A percentile compares a stretch with the other conserved stretches of the same genome.
These are phyloP conservation scores for Caenorhabditis briggsae DNA, from an alignment of 1,140 invertebrate species.

Conservation along the genomic window DNA sequence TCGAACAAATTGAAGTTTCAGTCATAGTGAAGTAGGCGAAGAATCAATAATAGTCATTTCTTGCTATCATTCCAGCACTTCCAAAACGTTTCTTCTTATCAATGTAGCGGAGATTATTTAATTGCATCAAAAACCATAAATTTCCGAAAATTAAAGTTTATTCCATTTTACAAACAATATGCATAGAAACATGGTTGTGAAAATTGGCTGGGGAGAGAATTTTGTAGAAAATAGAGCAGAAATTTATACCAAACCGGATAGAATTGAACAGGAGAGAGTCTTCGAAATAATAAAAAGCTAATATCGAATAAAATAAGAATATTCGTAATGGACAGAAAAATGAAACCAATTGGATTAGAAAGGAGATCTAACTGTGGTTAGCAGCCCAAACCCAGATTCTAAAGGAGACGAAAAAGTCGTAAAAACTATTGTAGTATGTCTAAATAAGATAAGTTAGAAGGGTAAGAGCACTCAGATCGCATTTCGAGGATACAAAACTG, in stretches of 20 bases:
- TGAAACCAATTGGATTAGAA: background rate
- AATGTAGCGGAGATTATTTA: background rate
- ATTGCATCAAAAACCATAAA: slow-evolving; percentile 35
- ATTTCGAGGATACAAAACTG: slow-evolving; percentile 17
- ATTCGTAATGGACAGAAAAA: background rate
- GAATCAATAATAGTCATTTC: background rate
- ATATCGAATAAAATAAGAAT: background rate
- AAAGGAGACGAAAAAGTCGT: background rate
- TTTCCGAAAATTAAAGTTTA: slow-evolving; percentile 38
- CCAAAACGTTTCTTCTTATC: background rate
- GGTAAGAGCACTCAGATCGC: slow-evolving; percentile 15
- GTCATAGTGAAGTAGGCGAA: background rate
- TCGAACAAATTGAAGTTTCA: slow-evolving; percentile 45
- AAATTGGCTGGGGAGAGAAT: background rate
- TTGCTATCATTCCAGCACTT: background rate
- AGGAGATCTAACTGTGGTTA: background rate
- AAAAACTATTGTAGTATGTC: too few relatives aligned
- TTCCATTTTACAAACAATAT: slow-evolving; percentile 23
- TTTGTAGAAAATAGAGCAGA: background rate
- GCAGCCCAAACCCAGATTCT: background rate
- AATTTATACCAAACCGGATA: slow-evolving; percentile 6
- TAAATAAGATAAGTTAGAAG: background rate
- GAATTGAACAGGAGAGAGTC: background rate
- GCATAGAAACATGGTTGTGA: background rate
- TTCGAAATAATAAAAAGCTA: background rate